Percentiles rank a stretch among this genome's conserved stretches.
phyloP scores from a whole-genome alignment of 2,113 vertebrate species.

The Copsychus sechellarum region DNA sequence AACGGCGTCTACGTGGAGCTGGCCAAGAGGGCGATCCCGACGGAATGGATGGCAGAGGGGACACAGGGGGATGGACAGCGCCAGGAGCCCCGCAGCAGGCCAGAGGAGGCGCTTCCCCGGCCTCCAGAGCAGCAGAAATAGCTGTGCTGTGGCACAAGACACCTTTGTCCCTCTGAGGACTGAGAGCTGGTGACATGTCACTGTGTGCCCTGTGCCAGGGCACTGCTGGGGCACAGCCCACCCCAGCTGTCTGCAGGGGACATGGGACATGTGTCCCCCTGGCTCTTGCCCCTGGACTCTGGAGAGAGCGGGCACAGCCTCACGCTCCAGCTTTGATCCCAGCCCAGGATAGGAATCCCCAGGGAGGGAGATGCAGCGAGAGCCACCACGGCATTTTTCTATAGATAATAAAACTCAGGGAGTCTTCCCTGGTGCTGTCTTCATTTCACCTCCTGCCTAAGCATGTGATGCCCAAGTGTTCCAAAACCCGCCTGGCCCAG shows the following conservation, averaged over 20 bases:
- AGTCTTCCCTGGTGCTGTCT: not conserved
- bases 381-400: accelerated
- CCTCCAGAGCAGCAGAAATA: not conserved
- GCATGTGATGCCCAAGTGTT: not conserved
- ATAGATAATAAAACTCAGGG: slow-evolving; percentile 34
- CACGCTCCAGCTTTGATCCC: not conserved
- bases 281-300: not conserved
- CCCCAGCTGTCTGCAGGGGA: not conserved
- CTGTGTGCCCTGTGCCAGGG: accelerated
- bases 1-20: slow-evolving; percentile 25
- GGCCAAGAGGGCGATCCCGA: slow-evolving; percentile 1
- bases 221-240: not conserved
- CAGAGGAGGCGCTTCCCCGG: not conserved
- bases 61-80: not conserved
- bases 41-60: slow-evolving; percentile 11
- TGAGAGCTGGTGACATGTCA: accelerated
- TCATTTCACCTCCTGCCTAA: not conserved
- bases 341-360: not conserved
- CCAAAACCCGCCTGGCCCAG: not conserved
- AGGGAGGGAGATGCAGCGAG: accelerated
- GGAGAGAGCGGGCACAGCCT: not conserved
- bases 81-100: not conserved
- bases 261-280: not conserved
- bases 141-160: not conserved
- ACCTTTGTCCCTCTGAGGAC: not conserved